phyloP scores from a whole-genome alignment of 2,888 invertebrate species.

The Elaeidobius kamerunicus region DNA sequence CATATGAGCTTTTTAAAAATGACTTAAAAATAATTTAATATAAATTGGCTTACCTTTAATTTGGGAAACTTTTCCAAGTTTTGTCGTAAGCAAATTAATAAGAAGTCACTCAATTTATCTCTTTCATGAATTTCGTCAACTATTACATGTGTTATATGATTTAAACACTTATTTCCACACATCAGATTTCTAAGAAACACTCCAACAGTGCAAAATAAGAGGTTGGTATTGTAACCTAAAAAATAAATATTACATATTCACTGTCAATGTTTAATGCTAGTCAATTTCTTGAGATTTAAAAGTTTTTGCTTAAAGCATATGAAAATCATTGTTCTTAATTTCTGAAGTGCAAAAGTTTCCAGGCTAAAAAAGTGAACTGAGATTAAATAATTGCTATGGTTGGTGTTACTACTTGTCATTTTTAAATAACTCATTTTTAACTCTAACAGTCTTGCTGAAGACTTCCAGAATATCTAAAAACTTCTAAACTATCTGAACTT shows the following conservation, averaged over 20 bases:
- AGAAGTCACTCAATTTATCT: constrained; percentile 89
- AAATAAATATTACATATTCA: not conserved
- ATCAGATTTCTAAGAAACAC: constrained; percentile 85
- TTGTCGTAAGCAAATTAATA: constrained; percentile 81
- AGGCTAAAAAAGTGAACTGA: too few species aligned
- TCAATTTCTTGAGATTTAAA: too few species aligned
- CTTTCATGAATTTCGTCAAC: constrained; percentile 97
- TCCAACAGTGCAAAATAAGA: constrained; percentile 91
- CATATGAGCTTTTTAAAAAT: not conserved
- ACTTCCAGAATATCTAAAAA: too few species aligned
- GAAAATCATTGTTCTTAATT: too few species aligned
- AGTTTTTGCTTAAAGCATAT: too few species aligned
- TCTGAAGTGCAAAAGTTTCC: too few species aligned
- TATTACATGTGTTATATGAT: constrained; percentile 77
- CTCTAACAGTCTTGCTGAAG: too few species aligned
- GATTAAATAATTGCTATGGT: too few species aligned
- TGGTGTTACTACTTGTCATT: too few species aligned
- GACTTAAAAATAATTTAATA: not conserved
- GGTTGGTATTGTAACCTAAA: constrained; percentile 65
- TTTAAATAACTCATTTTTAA: too few species aligned
- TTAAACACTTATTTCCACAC: constrained; percentile 67
- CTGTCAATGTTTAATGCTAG: too few species aligned
- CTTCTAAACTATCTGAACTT: too few species aligned
- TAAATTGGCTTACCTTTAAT: constrained; percentile 61
- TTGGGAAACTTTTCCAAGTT: constrained; percentile 66